These are phyloP conservation scores for Sus cebifrons DNA, from an alignment of 2,797 vertebrate genomes.

Conservation along the genomic window DNA sequence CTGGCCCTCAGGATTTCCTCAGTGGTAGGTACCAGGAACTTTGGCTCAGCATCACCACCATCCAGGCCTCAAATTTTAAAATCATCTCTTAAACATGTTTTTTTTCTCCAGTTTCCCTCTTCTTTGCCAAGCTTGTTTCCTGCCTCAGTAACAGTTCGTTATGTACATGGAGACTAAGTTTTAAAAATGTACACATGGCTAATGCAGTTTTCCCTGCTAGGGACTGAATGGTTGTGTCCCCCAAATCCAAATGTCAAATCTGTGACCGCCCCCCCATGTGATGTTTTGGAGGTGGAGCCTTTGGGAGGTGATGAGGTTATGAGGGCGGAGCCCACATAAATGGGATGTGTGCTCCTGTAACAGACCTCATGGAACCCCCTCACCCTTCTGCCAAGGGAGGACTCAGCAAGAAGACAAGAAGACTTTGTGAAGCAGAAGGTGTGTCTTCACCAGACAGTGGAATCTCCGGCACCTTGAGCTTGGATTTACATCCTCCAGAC, in stretches of 20 bases:
- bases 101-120: background rate
- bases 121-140: background rate
- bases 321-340: background rate
- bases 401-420: background rate
- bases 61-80: background rate
- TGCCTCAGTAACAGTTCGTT: background rate
- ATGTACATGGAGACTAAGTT: background rate
- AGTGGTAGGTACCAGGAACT: background rate
- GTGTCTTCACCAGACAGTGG: background rate
- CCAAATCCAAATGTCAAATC: too few species aligned
- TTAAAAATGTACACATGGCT: background rate
- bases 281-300: background rate
- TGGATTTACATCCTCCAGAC: background rate
- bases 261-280: background rate
- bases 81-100: background rate
- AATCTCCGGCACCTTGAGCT: background rate
- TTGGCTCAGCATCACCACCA: too few species aligned
- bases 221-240: background rate
- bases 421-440: background rate
- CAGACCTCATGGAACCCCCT: background rate
- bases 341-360: background rate
- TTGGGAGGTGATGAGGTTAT: background rate
- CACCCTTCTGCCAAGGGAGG: background rate
- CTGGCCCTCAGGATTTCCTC: background rate
- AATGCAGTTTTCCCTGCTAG: background rate